Evolutionary conservation across 2,888 invertebrate genomes (phyloP).

Genomic region (Caenorhabditis wallacei): DNA sequence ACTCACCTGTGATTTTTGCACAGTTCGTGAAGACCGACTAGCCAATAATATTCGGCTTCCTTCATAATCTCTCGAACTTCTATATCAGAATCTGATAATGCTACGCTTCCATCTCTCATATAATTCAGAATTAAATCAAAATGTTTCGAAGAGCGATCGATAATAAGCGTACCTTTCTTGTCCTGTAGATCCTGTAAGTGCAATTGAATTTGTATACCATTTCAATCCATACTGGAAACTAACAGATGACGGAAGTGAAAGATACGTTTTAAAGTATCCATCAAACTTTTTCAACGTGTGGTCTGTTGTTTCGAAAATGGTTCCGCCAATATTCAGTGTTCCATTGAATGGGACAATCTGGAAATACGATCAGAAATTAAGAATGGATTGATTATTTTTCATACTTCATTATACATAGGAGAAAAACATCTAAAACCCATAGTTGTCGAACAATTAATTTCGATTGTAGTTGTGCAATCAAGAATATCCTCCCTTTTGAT

Average conservation of each 20-base stretch:
- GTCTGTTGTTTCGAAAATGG: slow-evolving; percentile 96
- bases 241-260: too few relatives aligned
- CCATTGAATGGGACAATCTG: too few relatives aligned
- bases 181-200: not conserved
- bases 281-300: slow-evolving; percentile 93
- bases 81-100: not conserved
- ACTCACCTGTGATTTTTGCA: not conserved
- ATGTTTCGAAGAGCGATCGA: not conserved
- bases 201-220: too few relatives aligned
- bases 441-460: too few relatives aligned
- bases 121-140: not conserved
- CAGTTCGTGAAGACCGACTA: not conserved
- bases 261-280: not conserved
- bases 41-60: not conserved
- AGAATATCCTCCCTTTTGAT: too few relatives aligned
- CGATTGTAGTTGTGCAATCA: too few relatives aligned
- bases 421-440: too few relatives aligned
- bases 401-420: too few relatives aligned
- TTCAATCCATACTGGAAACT: too few relatives aligned
- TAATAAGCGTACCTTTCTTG: not conserved
- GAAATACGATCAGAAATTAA: too few relatives aligned
- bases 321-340: slow-evolving; percentile 97
- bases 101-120: not conserved
- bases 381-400: too few relatives aligned
- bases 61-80: not conserved